Evolutionary conservation across 2,888 invertebrate genomes (phyloP), one percentile per base, ranked within the genome.

Genomic region (Himalopsyche anomala): DNA sequence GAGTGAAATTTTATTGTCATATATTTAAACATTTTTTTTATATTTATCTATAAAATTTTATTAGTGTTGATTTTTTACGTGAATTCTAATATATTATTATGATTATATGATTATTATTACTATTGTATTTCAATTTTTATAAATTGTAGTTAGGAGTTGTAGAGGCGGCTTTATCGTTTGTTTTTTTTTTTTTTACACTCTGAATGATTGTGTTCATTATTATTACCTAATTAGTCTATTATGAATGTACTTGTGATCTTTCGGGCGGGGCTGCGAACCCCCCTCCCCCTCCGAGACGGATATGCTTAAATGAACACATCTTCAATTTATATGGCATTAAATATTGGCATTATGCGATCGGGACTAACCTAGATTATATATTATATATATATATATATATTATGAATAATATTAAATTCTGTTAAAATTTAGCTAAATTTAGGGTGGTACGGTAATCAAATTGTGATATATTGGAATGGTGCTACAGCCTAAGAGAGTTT

Each of bases 391-490:
- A 69, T 69, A 69, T 69, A 69, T 74, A 74, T 74, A 74, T 93
- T 92, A 93, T 93, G 92, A 93, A 93, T 93, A 93, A 92, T 91
- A 90, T 91, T 93, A 93, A 93, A 92, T 92, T 87, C 93, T 93
- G 93, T 93, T 93, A 93, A 92, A 93, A 92, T 92, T 93, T 93
- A 93, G 92, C 93, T 92, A 93, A 93, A 93, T 87, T 93, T 93
- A 93, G 93, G 93, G 93, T 93, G 93, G 93, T 93, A 93, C 93
- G 92, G 92, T 93, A 93, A 93, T 93, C 91, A 93, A 93, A 93
- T 92, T 93, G 93, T 93, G 93, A 93, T 93, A 93, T 93, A 93
- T 93, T 91, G 93, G 93, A 92, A 93, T 93, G 93, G 93, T 93
- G 93, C 93, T 93, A 93, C 85, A 86, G 86, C 87, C 87, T 86